A percentile compares a stretch with the other conserved stretches of the same genome.
These are phyloP conservation scores for Ametastegia equiseti DNA, from an alignment of 2,888 invertebrate genomes.

Conservation along the genomic window DNA sequence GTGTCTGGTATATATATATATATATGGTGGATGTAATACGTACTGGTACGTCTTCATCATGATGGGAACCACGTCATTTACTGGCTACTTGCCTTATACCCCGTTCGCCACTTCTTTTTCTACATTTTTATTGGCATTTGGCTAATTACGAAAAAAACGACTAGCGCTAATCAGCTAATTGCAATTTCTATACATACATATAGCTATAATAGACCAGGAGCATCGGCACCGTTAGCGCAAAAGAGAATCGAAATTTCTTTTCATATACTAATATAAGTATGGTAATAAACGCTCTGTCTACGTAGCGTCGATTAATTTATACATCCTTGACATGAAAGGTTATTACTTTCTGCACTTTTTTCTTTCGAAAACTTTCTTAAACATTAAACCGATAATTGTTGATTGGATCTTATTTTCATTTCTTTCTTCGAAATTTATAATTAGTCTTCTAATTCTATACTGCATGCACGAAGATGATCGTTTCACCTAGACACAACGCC, in stretches of 20 bases:
- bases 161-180: slow-evolving; percentile 19
- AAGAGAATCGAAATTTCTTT: slow-evolving; percentile 5
- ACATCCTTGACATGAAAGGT: slow-evolving; percentile 24
- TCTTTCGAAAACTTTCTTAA: slow-evolving; percentile 1
- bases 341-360: slow-evolving; percentile 25
- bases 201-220: neutral
- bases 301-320: slow-evolving; percentile 14
- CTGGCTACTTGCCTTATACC: too few relatives aligned
- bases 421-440: neutral
- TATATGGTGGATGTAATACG: neutral
- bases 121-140: slow-evolving; percentile 5
- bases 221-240: neutral
- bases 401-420: neutral
- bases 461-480: neutral
- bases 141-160: neutral
- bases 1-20: too few relatives aligned
- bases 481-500: too few relatives aligned
- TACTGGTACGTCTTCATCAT: neutral
- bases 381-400: slow-evolving; percentile 15
- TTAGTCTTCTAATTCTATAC: neutral
- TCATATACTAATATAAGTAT: neutral
- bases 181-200: slow-evolving; percentile 4
- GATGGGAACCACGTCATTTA: neutral
- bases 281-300: slow-evolving; percentile 18
- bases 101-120: too few relatives aligned